Percentiles rank a stretch among this genome's conserved stretches.
Evolutionary conservation across 2,113 vertebrate species (phyloP).

Genomic region (Pelusios castaneus): DNA sequence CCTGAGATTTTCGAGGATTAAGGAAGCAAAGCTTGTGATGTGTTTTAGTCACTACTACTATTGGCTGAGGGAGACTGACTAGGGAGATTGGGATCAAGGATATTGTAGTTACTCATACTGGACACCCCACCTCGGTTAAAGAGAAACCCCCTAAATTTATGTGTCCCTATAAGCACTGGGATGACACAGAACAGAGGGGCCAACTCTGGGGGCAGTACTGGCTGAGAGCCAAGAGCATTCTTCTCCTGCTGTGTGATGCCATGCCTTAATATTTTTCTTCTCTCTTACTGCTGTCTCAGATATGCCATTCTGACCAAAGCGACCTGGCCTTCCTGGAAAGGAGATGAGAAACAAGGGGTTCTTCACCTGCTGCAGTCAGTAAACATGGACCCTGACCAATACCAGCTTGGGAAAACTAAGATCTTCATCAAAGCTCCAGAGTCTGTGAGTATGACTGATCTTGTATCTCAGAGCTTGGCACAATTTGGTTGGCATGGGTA

Average conservation of each 20-base stretch:
- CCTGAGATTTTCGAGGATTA: background rate
- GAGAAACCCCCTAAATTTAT: background rate
- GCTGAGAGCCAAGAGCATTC: background rate
- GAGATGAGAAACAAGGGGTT: conserved; percentile 95
- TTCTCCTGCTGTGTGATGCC: background rate
- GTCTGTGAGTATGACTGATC: conserved; percentile 83
- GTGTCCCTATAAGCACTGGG: background rate
- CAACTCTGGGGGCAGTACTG: background rate
- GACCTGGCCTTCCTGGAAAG: conserved; percentile 95
- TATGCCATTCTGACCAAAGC: conserved; percentile 97
- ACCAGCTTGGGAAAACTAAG: conserved; percentile 92
- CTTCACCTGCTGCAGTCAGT: conserved; percentile 92
- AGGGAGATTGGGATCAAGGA: background rate
- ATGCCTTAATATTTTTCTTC: background rate
- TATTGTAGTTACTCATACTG: background rate
- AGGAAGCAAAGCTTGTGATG: background rate
- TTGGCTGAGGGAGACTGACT: background rate
- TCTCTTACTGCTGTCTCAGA: conserved; percentile 68
- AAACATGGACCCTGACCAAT: conserved; percentile 96
- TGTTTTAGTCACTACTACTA: background rate
- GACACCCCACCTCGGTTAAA: background rate
- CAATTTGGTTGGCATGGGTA: background rate
- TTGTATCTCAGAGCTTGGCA: background rate
- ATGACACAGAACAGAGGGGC: background rate
- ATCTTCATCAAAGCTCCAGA: conserved; percentile 97